Conservation (phyloP, 2,888 invertebrate species). For the Lymantria monacha region DNA sequence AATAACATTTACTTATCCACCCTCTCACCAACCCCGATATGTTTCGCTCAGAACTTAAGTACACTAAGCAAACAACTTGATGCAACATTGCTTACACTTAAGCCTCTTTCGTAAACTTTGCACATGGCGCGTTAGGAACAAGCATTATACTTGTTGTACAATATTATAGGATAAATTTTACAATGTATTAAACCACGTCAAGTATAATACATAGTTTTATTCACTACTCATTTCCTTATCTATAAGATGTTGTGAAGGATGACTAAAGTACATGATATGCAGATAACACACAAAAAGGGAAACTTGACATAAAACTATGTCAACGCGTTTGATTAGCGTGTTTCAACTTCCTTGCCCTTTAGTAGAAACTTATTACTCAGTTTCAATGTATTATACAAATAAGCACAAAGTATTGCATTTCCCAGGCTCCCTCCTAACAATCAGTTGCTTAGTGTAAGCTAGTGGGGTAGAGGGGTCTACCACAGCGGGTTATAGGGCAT, state of each 20-base stretch:
- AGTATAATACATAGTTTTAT: not conserved
- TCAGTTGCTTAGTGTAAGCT: no score
- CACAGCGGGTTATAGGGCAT: no score
- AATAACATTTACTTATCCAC: no score
- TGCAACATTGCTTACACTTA: not conserved
- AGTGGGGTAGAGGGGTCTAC: no score
- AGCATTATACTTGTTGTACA: not conserved
- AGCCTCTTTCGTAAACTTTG: not conserved
- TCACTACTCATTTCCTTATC: not conserved
- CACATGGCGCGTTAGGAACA: not conserved
- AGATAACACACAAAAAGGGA: not conserved
- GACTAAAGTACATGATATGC: not conserved
- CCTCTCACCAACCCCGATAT: no score
- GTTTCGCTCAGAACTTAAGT: not conserved
- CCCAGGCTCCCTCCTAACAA: no score
- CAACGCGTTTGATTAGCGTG: no score
- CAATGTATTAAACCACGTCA: not conserved
- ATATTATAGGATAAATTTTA: not conserved
- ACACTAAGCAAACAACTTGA: not conserved
- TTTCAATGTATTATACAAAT: no score
- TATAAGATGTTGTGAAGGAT: not conserved
- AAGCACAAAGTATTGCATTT: no score
- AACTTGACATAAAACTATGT: no score
- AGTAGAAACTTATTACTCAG: no score
- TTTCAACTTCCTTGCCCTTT: no score